These are phyloP conservation scores for Nesogale talazaci DNA, from an alignment of 2,113 vertebrate species.

Conservation along the genomic window DNA sequence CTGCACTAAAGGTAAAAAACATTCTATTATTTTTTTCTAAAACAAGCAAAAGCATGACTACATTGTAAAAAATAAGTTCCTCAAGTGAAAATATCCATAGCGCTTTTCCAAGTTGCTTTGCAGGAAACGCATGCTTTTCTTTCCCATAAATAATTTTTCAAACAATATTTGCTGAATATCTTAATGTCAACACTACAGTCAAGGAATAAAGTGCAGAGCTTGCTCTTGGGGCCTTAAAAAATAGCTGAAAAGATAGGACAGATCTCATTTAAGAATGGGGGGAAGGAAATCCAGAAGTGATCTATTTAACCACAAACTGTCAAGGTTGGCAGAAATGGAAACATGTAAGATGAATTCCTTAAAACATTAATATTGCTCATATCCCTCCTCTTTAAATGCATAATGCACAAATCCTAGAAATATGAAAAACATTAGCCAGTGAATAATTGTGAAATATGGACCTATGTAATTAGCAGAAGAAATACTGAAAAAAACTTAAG, in stretches of 20 bases:
- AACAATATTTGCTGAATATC: slow-evolving; percentile 6
- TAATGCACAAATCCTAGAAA: background rate
- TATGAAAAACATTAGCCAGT: background rate
- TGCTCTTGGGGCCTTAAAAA: accelerated
- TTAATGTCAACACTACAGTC: background rate
- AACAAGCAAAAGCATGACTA: background rate
- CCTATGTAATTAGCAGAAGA: background rate
- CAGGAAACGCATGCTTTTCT: background rate
- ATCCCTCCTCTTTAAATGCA: background rate
- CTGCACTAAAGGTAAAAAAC: background rate
- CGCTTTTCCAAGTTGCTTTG: background rate
- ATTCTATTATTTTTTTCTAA: slow-evolving; percentile 10
- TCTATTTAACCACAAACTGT: background rate
- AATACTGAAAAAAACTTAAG: background rate
- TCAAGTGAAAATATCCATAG: background rate
- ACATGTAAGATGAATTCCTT: background rate
- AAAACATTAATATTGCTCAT: slow-evolving; percentile 14
- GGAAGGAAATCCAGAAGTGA: background rate
- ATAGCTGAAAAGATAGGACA: background rate
- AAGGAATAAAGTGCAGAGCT: background rate
- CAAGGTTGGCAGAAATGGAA: background rate
- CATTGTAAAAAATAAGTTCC: background rate
- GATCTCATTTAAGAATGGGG: background rate
- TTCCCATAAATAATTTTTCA: background rate
- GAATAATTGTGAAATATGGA: background rate